Percentiles rank a stretch among this genome's conserved stretches.
Evolutionary conservation across 2,113 vertebrate species (phyloP).

Genomic region (Ardeotis arabs): DNA sequence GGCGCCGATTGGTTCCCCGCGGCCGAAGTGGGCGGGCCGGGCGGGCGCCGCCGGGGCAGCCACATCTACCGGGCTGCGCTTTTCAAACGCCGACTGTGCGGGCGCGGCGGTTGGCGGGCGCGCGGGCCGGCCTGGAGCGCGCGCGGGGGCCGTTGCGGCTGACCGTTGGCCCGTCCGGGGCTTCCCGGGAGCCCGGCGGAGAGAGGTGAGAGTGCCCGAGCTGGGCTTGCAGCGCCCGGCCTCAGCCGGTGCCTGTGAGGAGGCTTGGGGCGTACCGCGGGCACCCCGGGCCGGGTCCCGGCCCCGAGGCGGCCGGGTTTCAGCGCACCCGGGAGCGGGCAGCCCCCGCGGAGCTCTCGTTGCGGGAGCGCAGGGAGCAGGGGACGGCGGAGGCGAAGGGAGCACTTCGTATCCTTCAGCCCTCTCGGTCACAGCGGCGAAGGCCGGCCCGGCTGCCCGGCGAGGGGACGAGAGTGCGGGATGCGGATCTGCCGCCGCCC

Average conservation of each 20-base stretch:
- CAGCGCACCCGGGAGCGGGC: background rate
- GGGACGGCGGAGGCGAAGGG: background rate
- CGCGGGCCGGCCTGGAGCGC: background rate
- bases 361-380: background rate
- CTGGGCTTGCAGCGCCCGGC: background rate
- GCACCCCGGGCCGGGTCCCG: background rate
- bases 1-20: background rate
- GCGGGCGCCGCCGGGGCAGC: background rate
- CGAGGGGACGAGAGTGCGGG: background rate
- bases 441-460: background rate
- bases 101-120: background rate
- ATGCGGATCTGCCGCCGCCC: background rate
- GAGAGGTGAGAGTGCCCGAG: background rate
- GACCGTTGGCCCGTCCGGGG: background rate
- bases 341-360: background rate
- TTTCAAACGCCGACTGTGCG: conserved; percentile 27
- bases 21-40: background rate
- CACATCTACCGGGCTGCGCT: background rate
- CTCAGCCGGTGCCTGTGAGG: background rate
- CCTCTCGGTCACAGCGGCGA: too few species aligned
- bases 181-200: background rate
- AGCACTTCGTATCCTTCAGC: too few species aligned
- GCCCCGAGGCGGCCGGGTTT: too few species aligned
- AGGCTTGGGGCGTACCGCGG: too few species aligned
- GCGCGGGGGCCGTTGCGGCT: background rate